Evolutionary conservation across 1,140 invertebrate genomes (phyloP), one percentile per base, ranked within the genome.

Genomic region (Scaptomyza hsui): DNA sequence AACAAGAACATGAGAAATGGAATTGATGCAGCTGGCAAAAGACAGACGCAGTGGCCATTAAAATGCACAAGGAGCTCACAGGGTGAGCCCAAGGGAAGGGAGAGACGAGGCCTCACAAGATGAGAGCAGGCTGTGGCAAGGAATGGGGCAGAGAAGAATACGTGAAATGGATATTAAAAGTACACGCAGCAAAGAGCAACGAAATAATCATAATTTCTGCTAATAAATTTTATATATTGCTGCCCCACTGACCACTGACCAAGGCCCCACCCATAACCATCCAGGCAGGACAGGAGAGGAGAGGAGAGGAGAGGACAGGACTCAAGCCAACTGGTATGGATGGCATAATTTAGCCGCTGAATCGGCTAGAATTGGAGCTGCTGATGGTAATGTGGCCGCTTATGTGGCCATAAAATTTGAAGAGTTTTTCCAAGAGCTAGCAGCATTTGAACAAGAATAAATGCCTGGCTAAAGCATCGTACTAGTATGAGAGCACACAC

Each of bases 151-250:
- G 35, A 12, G 26, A 10, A 21, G 19, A 56, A 37, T 44, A 57
- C 55, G 61, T 44, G 77, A 76, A 85, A 74, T 86, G 80, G 81
- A 86, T 81, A 88, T 86, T 88, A 88, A 88, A 82, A 82, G 74
- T 82, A 82, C 74, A 88, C 70, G 71, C 78, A 75, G 82, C 75
- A 82, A 70, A 88, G 75, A 78, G 78, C 82, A 69, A 67, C 74
- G 83, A 86, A 86, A 86, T 88, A 89, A 89, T 86, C 78, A 88
- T 89, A 88, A 88, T 88, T 88, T 88, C 82, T 78, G 82, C 83
- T 88, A 88, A 88, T 88, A 88, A 88, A 88, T 88, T 89, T 82
- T 82, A 89, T 88, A 89, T 82, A 86, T 86, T 86, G 61, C 81
- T 48, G 45, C 35, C 42, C 47, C 64, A 42, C 48, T 45, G 39